Evolutionary conservation across 2,888 invertebrate species (phyloP).

Genomic region (Linnaemya tessellans): DNA sequence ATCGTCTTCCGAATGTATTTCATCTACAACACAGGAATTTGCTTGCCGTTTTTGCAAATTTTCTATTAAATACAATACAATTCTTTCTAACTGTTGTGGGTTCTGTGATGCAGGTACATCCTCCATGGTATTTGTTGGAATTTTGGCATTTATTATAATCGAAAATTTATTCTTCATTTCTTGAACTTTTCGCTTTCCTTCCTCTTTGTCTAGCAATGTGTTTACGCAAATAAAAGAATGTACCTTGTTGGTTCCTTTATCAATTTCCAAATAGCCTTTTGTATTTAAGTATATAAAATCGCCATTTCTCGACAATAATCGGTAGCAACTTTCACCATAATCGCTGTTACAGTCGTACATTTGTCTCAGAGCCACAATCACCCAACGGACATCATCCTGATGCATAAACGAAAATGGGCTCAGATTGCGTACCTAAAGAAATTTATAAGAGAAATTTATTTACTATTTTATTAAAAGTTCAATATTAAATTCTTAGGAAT

Average conservation of each 20-base stretch:
- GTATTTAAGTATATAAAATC: constrained; percentile 93
- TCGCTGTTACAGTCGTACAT: constrained; percentile 94
- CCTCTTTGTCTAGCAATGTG: constrained; percentile 89
- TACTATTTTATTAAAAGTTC: background rate
- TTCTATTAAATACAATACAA: constrained; percentile 88
- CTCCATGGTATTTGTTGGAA: constrained; percentile 80
- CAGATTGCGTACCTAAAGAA: constrained; percentile 87
- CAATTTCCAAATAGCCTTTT: constrained; percentile 92
- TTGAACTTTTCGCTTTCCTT: constrained; percentile 88
- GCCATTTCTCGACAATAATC: constrained; percentile 91
- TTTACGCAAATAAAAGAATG: constrained; percentile 95
- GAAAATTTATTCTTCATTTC: constrained; percentile 93
- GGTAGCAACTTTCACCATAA: constrained; percentile 92
- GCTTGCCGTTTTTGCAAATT: constrained; percentile 81
- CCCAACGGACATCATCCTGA: constrained; percentile 94
- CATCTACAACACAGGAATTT: constrained; percentile 70
- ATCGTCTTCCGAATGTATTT: constrained; percentile 67
- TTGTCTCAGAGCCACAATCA: constrained; percentile 92
- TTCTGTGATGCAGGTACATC: constrained; percentile 86
- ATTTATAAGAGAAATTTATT: background rate
- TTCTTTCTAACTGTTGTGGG: constrained; percentile 88
- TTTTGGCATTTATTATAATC: constrained; percentile 86
- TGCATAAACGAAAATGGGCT: constrained; percentile 96
- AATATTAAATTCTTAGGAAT: too few species aligned
- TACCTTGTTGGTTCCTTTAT: constrained; percentile 89